phyloP scores from a whole-genome alignment of 2,113 vertebrate genomes.

The Corythoichthys haematopterus region DNA sequence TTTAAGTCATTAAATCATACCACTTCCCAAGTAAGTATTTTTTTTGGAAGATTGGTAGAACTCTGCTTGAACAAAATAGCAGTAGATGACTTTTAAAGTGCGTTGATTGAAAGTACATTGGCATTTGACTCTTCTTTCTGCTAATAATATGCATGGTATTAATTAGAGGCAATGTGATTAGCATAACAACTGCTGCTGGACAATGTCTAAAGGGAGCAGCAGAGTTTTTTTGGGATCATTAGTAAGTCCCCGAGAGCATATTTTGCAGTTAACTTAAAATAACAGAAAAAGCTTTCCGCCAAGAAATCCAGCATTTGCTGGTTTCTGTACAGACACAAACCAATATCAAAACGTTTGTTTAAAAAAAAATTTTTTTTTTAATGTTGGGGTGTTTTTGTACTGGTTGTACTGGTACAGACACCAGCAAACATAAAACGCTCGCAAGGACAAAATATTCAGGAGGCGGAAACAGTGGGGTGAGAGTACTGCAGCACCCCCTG shows the following conservation, averaged over 20 bases:
- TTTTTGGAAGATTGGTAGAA: constrained; percentile 24
- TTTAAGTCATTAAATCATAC: background rate
- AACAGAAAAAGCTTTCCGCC: background rate
- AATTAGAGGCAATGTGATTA: constrained; percentile 71
- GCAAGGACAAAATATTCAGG: too few relatives aligned
- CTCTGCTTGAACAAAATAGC: constrained; percentile 43
- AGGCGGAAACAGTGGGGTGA: too few relatives aligned
- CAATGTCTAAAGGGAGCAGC: constrained; percentile 62
- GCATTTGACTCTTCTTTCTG: constrained; percentile 64
- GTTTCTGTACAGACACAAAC: too few relatives aligned
- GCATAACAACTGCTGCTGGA: constrained; percentile 69
- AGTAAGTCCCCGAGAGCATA: constrained; percentile 45
- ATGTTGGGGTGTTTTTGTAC: too few relatives aligned
- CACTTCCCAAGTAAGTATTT: too few relatives aligned
- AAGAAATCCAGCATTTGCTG: too few relatives aligned
- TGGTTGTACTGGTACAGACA: too few relatives aligned
- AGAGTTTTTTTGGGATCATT: constrained; percentile 54
- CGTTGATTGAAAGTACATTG: constrained; percentile 71
- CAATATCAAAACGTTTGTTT: too few relatives aligned
- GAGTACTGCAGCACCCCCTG: too few relatives aligned
- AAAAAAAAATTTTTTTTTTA: too few relatives aligned
- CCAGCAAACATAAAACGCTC: too few relatives aligned
- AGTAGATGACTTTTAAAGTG: constrained; percentile 47
- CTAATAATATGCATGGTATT: constrained; percentile 75
- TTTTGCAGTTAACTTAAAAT: constrained; percentile 60